Evolutionary conservation across 2,888 invertebrate genomes (phyloP), one percentile per base, ranked within the genome.

Genomic region (Agrotis exclamationis): DNA sequence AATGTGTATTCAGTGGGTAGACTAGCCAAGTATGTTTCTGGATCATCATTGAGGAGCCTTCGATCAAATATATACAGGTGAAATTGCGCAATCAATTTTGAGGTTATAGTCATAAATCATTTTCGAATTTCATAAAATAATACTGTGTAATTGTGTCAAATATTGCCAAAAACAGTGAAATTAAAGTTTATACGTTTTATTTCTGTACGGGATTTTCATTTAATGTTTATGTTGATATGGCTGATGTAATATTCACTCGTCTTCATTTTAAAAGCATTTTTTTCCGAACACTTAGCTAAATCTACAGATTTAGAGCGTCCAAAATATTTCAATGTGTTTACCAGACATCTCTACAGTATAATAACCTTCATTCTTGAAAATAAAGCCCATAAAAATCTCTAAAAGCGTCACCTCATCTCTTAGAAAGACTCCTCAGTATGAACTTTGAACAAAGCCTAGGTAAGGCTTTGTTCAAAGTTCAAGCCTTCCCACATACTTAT

Each of bases 21-120:
- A 91, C 88, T 97, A 71, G 92, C 94, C 24, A 96, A 93, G 92
- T 93, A 95, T 72, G 85, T 96, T 28, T 91, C 96, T 69, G 97
- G 96, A 77, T 94, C 94, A 39, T 92, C 96, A 64, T 87, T 95
- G 76, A 92, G 93, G 83, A 92, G 91, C 67, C 86, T 95, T 74
- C 93, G 94, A 74, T 89, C 90, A 22, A 94, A 93, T 89, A 77
- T 95, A 53, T 92, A 93, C 90, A 96, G 96, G 97, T 97, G 94
- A 93, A 74, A 90, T 96, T 96, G 96, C 96, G 96, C 96, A 96
- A 96, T 89, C 85, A 77, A 84, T 64, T 78, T 84, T 66, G 75
- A 77, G 65, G 76, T 74, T 80, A 88, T 91, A 91, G 91, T 90
- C 89, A 88, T n/a, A 79, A 82, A 88, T 77, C 65, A 59, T 65